Base-by-base conservation (phyloP, 2,113 vertebrate species). In the Dicaeum eximium region DNA sequence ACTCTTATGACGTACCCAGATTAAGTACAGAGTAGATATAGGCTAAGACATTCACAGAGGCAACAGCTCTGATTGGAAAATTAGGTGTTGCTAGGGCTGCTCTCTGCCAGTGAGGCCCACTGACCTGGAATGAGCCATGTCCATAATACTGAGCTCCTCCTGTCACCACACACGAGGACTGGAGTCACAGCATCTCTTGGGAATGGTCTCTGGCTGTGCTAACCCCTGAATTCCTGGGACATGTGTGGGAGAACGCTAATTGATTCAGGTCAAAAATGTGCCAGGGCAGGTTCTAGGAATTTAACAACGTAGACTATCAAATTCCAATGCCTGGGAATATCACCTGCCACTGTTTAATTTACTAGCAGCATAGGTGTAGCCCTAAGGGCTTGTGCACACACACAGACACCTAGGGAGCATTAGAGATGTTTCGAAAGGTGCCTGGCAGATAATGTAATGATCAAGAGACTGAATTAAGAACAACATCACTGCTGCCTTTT, bases 241-340 rank as follows among this genome's bases (percentile, higher is more conserved):
- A 0, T 94, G 92, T 90, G 96, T 94, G 92, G 94, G 96, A 97
- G 94, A 94, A 83, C 3, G 0, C 47, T 92, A 92, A 95, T 96
- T 80, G 95, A 95, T 94, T 64, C 67, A 90, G 94, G 77, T 69
- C 82, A 95, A 92, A 96, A 93, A 96, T 97, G 94, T 83, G 82
- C 92, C 95, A 84, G 91, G 82, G 72, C 95, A 97, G 96, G 96
- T 96, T 95, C 88, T 80, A 97, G 94, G 86, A 88, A 90, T 95
- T 90, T 73, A 86, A 88, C 81, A 81, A 64, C 45, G 92, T 23
- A 94, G 77, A 56, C 93, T 93, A 87, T 90, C 92, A 94, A 94
- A 93, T 94, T 93, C 96, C 91, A 84, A 60, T 80, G 91, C 91
- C 92, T 97, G 92, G 91, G 96, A 96, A 94, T 93, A 38, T 93